Evolutionary conservation across 1,140 invertebrate genomes (phyloP).

Genomic region (Drepana arcuata): DNA sequence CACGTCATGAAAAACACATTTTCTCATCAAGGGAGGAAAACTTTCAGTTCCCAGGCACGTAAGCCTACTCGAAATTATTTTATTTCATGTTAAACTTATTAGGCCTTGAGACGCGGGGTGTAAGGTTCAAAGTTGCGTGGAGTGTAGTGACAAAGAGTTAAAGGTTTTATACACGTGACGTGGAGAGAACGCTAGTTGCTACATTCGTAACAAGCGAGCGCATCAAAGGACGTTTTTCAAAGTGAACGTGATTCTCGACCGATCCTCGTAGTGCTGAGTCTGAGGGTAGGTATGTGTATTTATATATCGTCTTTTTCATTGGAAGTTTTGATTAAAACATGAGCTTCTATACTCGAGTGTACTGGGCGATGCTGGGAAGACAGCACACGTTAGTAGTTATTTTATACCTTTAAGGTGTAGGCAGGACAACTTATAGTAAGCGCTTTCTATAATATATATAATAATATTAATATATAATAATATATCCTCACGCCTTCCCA

Average conservation of each 20-base stretch:
- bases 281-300: too few relatives aligned
- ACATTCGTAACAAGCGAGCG: slow-evolving; percentile 25
- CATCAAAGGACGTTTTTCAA: slow-evolving; percentile 37
- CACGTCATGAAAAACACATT: slow-evolving; percentile 18
- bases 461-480: too few relatives aligned
- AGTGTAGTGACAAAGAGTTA: slow-evolving; percentile 22
- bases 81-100: slow-evolving; percentile 7
- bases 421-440: too few relatives aligned
- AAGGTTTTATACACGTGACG: slow-evolving; percentile 25
- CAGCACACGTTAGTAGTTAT: too few relatives aligned
- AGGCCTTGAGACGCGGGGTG: not conserved
- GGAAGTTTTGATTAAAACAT: too few relatives aligned
- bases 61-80: slow-evolving; percentile 27
- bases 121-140: slow-evolving; percentile 7
- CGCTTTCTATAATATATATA: too few relatives aligned
- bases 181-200: slow-evolving; percentile 24
- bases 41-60: slow-evolving; percentile 28
- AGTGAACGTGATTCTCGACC: slow-evolving; percentile 34
- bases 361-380: too few relatives aligned
- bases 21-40: slow-evolving; percentile 22
- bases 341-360: too few relatives aligned
- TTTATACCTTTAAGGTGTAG: too few relatives aligned
- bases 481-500: too few relatives aligned
- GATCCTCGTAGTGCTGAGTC: too few relatives aligned
- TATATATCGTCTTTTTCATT: too few relatives aligned